Conservation (phyloP, 2,113 vertebrate genomes). For the Tachycineta bicolor region DNA sequence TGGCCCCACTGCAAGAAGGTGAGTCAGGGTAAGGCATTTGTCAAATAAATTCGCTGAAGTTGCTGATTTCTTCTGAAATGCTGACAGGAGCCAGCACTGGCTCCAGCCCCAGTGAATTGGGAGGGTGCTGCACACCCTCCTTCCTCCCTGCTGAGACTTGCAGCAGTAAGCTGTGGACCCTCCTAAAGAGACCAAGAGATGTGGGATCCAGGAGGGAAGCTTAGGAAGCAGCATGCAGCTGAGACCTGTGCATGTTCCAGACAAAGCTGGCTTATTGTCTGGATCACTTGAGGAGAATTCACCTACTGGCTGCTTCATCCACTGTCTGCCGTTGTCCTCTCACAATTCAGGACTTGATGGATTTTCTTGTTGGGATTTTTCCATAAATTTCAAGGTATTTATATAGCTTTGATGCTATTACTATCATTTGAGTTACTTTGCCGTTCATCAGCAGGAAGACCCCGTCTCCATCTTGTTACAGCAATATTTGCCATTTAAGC, state of each 20-base stretch:
- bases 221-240: not conserved
- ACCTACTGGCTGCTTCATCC: not conserved
- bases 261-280: not conserved
- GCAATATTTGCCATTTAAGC: not conserved
- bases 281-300: not conserved
- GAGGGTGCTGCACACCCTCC: not conserved
- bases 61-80: not conserved
- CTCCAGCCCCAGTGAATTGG: not conserved
- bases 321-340: not conserved
- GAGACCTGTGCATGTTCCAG: not conserved
- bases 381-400: not conserved
- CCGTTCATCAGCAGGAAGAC: not conserved
- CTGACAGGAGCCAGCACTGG: not conserved
- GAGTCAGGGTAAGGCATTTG: not conserved
- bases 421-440: not conserved
- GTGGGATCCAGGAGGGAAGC: not conserved
- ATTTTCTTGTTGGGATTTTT: not conserved
- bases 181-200: not conserved
- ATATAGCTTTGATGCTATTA: not conserved
- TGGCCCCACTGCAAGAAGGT: not conserved
- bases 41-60: conserved; percentile 2
- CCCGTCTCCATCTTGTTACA: not conserved
- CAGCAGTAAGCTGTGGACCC: not conserved
- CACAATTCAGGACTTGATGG: not conserved
- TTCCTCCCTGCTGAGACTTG: not conserved